Conservation (phyloP, 2,797 vertebrate species). For the Falco novaeseelandiae region DNA sequence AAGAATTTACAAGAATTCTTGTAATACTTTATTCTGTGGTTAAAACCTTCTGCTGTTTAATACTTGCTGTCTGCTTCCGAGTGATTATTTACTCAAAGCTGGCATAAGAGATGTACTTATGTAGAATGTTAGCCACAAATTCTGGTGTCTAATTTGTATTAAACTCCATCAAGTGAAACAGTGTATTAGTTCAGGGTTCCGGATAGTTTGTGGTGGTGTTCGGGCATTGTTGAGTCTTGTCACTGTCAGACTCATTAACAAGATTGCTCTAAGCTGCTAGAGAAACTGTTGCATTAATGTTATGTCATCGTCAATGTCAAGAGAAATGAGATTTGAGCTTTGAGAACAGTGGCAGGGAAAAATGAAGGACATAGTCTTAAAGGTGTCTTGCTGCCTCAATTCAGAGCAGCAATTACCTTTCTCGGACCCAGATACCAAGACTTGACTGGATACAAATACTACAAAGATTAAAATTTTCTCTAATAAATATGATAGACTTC, state of each 20-base stretch:
- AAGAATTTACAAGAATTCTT: neutral
- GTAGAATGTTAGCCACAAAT: neutral
- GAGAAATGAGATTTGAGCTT: neutral
- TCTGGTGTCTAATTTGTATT: neutral
- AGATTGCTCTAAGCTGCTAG: constrained; percentile 16
- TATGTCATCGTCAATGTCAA: neutral
- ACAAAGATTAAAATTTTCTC: neutral
- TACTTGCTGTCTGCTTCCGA: neutral
- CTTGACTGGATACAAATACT: neutral
- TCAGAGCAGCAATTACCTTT: neutral
- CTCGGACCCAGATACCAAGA: neutral
- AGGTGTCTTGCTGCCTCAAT: neutral
- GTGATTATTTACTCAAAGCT: constrained; percentile 15
- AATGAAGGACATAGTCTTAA: neutral
- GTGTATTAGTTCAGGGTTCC: neutral
- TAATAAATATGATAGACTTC: neutral
- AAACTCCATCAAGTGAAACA: neutral
- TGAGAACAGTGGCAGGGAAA: neutral
- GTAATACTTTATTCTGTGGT: neutral
- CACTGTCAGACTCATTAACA: neutral
- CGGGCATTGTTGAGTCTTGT: neutral
- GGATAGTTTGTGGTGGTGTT: neutral
- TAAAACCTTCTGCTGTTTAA: neutral
- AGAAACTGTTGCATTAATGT: neutral
- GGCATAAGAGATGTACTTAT: neutral